Conservation (phyloP, 2,888 invertebrate species). For the Mesorhabditis belari region DNA sequence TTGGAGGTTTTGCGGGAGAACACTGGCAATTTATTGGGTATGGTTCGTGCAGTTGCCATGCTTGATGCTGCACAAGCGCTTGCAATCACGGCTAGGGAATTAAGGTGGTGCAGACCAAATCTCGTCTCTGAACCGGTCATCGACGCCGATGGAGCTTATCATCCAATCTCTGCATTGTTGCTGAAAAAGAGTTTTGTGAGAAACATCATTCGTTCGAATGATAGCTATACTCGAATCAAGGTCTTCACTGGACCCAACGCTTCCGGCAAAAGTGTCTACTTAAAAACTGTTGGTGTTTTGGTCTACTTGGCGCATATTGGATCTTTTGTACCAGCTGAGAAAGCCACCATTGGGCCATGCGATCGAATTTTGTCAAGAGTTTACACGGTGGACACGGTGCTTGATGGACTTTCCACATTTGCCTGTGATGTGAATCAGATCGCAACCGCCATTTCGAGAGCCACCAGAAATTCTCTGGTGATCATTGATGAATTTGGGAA, state of each 20-base stretch:
- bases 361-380: constrained; percentile 64
- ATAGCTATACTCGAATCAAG: constrained; percentile 62
- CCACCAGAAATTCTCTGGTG: constrained; percentile 67
- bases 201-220: constrained; percentile 42
- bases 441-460: constrained; percentile 66
- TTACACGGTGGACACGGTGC: constrained; percentile 70
- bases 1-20: not conserved
- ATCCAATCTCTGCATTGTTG: constrained; percentile 15
- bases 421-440: constrained; percentile 78
- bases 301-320: constrained; percentile 81
- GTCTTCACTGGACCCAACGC: constrained; percentile 83
- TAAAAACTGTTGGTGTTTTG: constrained; percentile 71
- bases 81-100: constrained; percentile 65
- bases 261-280: constrained; percentile 82
- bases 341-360: constrained; percentile 68
- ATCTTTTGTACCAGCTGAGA: constrained; percentile 76
- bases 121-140: constrained; percentile 57
- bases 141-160: constrained; percentile 18
- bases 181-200: constrained; percentile 30
- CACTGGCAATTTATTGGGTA: constrained; percentile 7
- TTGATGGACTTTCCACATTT: constrained; percentile 75
- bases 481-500: constrained; percentile 84
- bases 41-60: constrained; percentile 2
- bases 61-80: constrained; percentile 60
- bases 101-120: constrained; percentile 64